phyloP scores from a whole-genome alignment of 2,113 vertebrate genomes.

The Microtus richardsoni region DNA sequence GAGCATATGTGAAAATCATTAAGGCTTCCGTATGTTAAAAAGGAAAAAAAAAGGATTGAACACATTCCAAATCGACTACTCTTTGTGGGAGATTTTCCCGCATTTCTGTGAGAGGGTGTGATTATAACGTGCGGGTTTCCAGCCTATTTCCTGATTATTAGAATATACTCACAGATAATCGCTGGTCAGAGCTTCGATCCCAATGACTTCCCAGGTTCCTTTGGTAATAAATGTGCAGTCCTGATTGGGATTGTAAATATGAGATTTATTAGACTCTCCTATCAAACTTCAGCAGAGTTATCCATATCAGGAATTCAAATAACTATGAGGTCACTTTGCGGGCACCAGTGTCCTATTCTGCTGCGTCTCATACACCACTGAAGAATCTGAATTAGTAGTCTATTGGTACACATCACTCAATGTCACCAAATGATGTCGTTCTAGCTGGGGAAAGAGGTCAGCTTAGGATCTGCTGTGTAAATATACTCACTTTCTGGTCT shows the following conservation, averaged over 20 bases:
- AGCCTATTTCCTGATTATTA: conserved; percentile 20
- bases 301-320: conserved; percentile 34
- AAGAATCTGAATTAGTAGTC: conserved; percentile 20
- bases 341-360: background rate
- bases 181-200: conserved; percentile 84
- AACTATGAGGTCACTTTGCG: background rate
- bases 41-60: conserved; percentile 76
- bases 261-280: conserved; percentile 41
- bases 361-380: background rate
- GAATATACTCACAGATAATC: conserved; percentile 87
- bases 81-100: conserved; percentile 73
- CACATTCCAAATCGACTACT: conserved; percentile 77
- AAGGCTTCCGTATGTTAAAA: conserved; percentile 82
- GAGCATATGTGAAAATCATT: conserved; percentile 83
- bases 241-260: conserved; percentile 55
- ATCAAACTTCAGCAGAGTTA: conserved; percentile 21
- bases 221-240: conserved; percentile 81
- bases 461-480: conserved; percentile 4
- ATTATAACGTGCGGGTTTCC: background rate
- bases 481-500: conserved; percentile 56
- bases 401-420: background rate
- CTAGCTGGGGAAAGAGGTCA: background rate
- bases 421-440: conserved; percentile 11
- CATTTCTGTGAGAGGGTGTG: conserved; percentile 68
- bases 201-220: conserved; percentile 89